Evolutionary conservation across 2,797 vertebrate genomes (phyloP), one percentile per base, ranked within the genome.

Genomic region (Eulemur coronatus): DNA sequence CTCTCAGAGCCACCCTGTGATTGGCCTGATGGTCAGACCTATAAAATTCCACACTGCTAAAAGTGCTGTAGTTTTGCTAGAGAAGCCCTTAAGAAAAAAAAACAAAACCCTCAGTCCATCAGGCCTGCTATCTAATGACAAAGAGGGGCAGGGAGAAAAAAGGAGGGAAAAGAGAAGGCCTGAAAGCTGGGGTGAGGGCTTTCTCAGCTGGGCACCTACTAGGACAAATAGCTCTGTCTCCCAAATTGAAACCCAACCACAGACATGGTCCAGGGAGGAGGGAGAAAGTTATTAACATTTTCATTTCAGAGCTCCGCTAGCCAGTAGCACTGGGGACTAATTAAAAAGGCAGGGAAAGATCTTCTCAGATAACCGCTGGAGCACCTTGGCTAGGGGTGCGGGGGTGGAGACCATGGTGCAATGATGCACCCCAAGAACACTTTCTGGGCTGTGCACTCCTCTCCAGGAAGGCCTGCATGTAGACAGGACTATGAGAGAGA

Each of bases 11-110:
- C 89, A 48, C 18, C 84, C 87, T 87, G 15, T 4, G 28, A 89
- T 33, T 26, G 76, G 78, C 48, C 97, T 93, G 95, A 94, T 95
- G 94, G 28, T 84, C 96, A 98, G 98, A 92, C 97, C 95, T 95
- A 91, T 79, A 91, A 96, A 98, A 96, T 48, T n/a, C 57, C 89
- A 91, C 24, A 72, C 80, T 91, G 26, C 55, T 97, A 84, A 1
- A 0, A 96, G 72, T 8, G 28, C 85, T 63, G 89, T 6, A 17
- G 38, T 95, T 95, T 73, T 78, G 89, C 87, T 76, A 55, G 87
- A 96, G 97, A 79, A 96, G 41, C 15, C 28, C 18, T 63, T 92
- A 76, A 26, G 35, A n/a, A 33, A 0, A 9, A 50, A 1, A 9
- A 50, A 95, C 5, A 96, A 61, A 59, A 28, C 24, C 43, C 55